A percentile compares a stretch with the other conserved stretches of the same genome.
Conservation (phyloP, 2,888 invertebrate genomes). For the Tenthredo notha region DNA sequence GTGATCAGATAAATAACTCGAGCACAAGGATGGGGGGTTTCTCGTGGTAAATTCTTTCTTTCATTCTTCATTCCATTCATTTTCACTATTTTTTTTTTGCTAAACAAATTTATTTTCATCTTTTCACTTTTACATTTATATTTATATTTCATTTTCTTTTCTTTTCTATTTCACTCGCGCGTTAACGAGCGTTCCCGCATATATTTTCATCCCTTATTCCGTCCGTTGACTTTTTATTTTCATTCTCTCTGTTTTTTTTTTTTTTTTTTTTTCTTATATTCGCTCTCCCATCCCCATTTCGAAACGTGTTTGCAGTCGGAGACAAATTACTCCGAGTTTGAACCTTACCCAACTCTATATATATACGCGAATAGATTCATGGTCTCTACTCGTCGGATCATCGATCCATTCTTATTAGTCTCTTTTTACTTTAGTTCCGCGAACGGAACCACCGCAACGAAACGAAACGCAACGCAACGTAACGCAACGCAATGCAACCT, state of each 20-base stretch:
- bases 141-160: slow-evolving; percentile 7
- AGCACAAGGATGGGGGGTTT: slow-evolving; percentile 38
- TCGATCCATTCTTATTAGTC: slow-evolving; percentile 21
- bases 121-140: neutral
- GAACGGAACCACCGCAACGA: neutral
- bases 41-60: slow-evolving; percentile 18
- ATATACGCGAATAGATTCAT: slow-evolving; percentile 36
- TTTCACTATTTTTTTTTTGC: neutral
- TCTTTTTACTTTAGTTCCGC: neutral
- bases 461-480: neutral
- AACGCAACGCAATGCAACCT: neutral
- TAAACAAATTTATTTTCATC: neutral
- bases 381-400: slow-evolving; percentile 9
- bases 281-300: neutral
- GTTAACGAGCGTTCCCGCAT: slow-evolving; percentile 10
- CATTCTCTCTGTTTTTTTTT: neutral
- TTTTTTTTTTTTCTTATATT: too few relatives aligned
- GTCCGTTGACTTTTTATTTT: neutral
- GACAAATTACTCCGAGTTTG: slow-evolving; percentile 40
- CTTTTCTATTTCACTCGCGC: neutral
- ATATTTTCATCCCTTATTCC: neutral
- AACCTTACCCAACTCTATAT: neutral
- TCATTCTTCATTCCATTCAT: neutral
- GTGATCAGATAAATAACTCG: slow-evolving; percentile 60
- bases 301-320: slow-evolving; percentile 2